A percentile compares a stretch with the other conserved stretches of the same genome.
phyloP scores from a whole-genome alignment of 2,113 vertebrate species.

The Heteronetta atricapilla region DNA sequence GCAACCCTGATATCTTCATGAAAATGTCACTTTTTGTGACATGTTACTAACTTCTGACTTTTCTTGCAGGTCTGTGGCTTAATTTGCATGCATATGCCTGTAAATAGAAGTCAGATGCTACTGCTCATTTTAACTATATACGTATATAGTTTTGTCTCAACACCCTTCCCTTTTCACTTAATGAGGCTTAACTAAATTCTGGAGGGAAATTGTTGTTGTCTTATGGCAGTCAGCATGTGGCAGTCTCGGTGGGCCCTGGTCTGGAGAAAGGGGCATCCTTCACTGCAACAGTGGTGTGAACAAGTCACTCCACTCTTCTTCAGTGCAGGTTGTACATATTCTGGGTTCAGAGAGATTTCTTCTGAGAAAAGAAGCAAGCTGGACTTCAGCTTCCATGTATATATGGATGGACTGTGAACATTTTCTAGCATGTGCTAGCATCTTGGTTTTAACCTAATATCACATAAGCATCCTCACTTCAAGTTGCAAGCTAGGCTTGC shows the following conservation, averaged over 20 bases:
- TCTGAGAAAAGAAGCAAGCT: background rate
- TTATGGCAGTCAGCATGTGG: background rate
- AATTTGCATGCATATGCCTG: background rate
- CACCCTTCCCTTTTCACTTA: background rate
- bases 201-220: background rate
- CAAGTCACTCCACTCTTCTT: background rate
- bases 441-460: background rate
- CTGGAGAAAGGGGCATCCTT: background rate
- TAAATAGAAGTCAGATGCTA: background rate
- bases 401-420: fast-evolving
- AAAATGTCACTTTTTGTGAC: background rate
- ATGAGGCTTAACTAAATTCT: background rate
- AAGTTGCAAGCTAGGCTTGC: background rate
- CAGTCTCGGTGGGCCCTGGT: background rate
- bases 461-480: background rate
- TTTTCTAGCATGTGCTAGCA: background rate
- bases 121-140: background rate
- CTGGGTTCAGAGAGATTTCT: background rate
- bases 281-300: background rate
- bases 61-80: background rate
- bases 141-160: background rate
- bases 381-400: background rate
- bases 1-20: background rate
- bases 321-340: background rate
- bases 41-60: background rate